phyloP scores from a whole-genome alignment of 2,113 vertebrate species.

The Triplophysa tibetana region DNA sequence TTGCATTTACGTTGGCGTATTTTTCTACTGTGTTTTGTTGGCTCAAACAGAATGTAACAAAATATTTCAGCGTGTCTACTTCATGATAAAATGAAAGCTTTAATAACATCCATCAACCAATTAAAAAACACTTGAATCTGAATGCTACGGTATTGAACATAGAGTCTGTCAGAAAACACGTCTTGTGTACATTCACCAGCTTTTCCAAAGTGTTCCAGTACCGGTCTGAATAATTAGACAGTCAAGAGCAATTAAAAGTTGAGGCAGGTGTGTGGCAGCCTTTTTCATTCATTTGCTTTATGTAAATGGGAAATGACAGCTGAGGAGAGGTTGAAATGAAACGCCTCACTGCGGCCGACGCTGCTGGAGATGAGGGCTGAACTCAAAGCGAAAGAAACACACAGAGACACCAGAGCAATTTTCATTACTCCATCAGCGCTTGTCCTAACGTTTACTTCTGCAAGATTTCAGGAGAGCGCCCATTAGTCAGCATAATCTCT shows the following conservation, averaged over 20 bases:
- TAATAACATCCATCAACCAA: too few relatives aligned
- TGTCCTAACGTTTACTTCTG: conserved; percentile 37
- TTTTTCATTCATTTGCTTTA: conserved; percentile 26
- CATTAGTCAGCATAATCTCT: conserved; percentile 49
- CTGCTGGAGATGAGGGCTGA: conserved; percentile 42
- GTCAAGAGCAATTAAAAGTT: conserved; percentile 35
- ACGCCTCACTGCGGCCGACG: conserved; percentile 32
- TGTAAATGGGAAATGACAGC: conserved; percentile 35
- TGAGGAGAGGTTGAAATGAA: conserved; percentile 45
- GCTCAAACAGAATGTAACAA: too few relatives aligned
- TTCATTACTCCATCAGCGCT: conserved; percentile 42
- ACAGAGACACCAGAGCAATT: conserved; percentile 18
- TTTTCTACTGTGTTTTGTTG: too few relatives aligned
- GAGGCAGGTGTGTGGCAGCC: background rate
- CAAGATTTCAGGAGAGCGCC: conserved; percentile 8
- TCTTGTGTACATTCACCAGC: background rate
- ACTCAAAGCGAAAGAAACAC: conserved; percentile 29
- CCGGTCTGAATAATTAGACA: conserved; percentile 41
- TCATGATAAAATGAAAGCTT: too few relatives aligned
- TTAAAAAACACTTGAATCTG: too few relatives aligned
- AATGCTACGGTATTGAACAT: background rate
- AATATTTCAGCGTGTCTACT: too few relatives aligned
- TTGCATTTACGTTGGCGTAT: too few relatives aligned
- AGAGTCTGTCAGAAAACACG: too few relatives aligned
- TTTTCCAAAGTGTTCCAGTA: background rate